Evolutionary conservation across 2,888 invertebrate species (phyloP).

Genomic region (Myopa testacea): DNA sequence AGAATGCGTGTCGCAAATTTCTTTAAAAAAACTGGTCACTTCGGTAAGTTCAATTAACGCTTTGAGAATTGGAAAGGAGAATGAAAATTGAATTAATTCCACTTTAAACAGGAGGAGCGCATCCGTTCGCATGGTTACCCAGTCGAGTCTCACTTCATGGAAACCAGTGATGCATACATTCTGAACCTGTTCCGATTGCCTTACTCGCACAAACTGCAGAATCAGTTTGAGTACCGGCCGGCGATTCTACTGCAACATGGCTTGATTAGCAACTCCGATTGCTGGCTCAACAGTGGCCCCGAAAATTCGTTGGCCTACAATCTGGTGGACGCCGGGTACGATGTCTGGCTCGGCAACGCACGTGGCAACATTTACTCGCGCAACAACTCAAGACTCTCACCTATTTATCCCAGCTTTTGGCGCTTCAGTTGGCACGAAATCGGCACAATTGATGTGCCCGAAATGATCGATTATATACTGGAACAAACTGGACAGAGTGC

Average conservation of each 20-base stretch:
- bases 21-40: constrained; percentile 9
- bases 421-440: constrained; percentile 87
- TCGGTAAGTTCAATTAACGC: neutral
- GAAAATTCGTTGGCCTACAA: constrained; percentile 60
- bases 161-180: constrained; percentile 61
- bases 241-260: constrained; percentile 71
- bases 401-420: constrained; percentile 60
- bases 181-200: constrained; percentile 63
- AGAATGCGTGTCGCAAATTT: neutral
- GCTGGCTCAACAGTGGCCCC: constrained; percentile 58
- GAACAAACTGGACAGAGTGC: constrained; percentile 46
- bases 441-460: constrained; percentile 72
- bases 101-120: constrained; percentile 51
- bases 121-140: constrained; percentile 71
- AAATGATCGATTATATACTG: constrained; percentile 62
- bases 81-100: neutral
- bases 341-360: constrained; percentile 66
- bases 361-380: constrained; percentile 64
- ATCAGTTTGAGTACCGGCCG: constrained; percentile 57
- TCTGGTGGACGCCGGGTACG: constrained; percentile 63
- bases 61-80: neutral
- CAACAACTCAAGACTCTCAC: constrained; percentile 58
- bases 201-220: constrained; percentile 55
- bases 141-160: constrained; percentile 73
- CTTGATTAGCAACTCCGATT: constrained; percentile 62